Evolutionary conservation across 2,888 invertebrate species (phyloP), one percentile per base, ranked within the genome.

Genomic region (Axea sp.): DNA sequence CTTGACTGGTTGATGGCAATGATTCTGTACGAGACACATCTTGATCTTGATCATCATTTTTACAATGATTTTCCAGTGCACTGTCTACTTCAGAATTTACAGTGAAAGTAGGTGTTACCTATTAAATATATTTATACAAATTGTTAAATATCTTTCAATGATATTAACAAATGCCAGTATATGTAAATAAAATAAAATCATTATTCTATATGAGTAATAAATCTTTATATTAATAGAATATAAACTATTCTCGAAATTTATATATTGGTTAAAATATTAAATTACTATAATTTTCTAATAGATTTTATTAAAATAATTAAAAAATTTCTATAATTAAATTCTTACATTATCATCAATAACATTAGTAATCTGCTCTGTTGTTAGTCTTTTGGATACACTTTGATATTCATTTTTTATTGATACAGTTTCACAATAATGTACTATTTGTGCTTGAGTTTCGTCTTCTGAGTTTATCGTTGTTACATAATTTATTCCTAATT

Each of bases 401-500:
- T 80, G 79, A 53, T 82, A 86, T 57, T 84, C 80, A 14, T 82
- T 75, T 37, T 84, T 85, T 14, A 82, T 80, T 1, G 77, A 60
- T 7, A 82, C 80, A 4, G 80, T 49, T 37, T 84, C 83, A 51
- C 82, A 85, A 26, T 86, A 87, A 62, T 83, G 84, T 5, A 83
- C 84, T 45, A 84, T 83, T 67, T 82, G 81, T 8, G 82, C 80
- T 15, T 76, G 75, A 62, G 65, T 81, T 30, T 83, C 80, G 51
- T 79, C 76, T 4, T 84, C 83, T 0, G 85, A 62, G 28, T 76
- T 80, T 19, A 87, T 86, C 1, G 85, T 80, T 15, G 85, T 83
- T 2, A 86, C 87, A 64, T 87, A 87, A 80, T 86, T 86, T 60
- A 87, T 87, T 30, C 83, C 86, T 62, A 87, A 77, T 37, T 85